Percentiles rank a stretch among this genome's conserved stretches.
phyloP scores from a whole-genome alignment of 64 coral and sea anemone genomes.

The Dendrophyllia cribrosa region DNA sequence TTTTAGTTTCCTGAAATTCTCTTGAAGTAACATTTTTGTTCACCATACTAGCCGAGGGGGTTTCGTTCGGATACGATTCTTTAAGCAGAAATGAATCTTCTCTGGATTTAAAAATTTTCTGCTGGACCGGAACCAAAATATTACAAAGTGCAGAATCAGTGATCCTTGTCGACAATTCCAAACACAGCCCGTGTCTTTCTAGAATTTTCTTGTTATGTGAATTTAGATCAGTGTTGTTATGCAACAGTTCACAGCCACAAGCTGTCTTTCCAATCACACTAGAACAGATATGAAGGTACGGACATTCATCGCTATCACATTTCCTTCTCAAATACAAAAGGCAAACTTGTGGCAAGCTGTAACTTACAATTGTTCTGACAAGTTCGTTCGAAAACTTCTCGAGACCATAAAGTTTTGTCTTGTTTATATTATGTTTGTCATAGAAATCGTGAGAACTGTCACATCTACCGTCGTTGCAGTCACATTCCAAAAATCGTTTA shows the following conservation, averaged over 20 bases:
- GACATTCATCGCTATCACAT: neutral
- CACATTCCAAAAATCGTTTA: neutral
- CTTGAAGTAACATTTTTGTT: too few species aligned
- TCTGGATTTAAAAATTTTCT: neutral
- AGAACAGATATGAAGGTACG: neutral
- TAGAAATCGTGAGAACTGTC: neutral
- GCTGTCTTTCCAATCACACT: neutral
- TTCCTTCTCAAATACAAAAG: neutral
- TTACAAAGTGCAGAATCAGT: neutral
- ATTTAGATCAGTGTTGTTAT: neutral
- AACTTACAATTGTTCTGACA: neutral
- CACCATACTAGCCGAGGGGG: too few species aligned
- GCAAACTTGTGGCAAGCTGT: conserved; percentile 2
- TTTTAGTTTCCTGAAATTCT: too few species aligned
- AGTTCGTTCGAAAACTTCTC: neutral
- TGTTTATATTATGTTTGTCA: neutral
- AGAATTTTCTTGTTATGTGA: neutral
- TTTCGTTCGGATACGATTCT: too few species aligned
- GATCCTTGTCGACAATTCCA: too few species aligned
- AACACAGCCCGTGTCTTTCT: neutral
- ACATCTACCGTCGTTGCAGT: neutral
- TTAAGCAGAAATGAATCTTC: neutral
- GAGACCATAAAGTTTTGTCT: neutral
- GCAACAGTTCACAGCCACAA: neutral
- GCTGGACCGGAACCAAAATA: neutral